Percentiles rank a stretch among this genome's conserved stretches.
These are phyloP conservation scores for Hydrolagus colliei DNA, from an alignment of 2,797 vertebrate species.

Conservation along the genomic window DNA sequence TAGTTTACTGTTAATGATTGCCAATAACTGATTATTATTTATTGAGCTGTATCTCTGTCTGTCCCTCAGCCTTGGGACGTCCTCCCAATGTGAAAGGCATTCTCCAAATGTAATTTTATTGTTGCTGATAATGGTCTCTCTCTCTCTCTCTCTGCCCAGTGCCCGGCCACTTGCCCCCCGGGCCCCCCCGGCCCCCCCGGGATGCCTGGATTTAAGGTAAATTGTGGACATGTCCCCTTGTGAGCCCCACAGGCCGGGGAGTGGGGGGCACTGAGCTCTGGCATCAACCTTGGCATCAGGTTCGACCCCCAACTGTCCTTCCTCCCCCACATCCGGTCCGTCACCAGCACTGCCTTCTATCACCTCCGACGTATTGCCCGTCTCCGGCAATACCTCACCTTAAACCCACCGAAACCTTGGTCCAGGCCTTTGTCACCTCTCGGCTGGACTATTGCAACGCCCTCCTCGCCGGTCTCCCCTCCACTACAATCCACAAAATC, in stretches of 20 bases:
- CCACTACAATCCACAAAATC: too few relatives aligned
- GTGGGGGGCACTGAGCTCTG: background rate
- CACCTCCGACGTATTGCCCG: too few relatives aligned
- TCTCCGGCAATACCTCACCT: too few relatives aligned
- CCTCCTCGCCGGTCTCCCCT: too few relatives aligned
- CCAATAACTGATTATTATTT: background rate
- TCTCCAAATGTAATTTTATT: background rate
- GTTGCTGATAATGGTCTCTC: slow-evolving; percentile 15
- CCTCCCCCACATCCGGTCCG: too few relatives aligned
- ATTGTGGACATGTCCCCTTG: background rate
- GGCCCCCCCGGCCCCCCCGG: slow-evolving; percentile 83
- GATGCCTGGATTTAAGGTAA: slow-evolving; percentile 96
- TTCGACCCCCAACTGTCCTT: too few relatives aligned
- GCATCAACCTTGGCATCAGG: too few relatives aligned
- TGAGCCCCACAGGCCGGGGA: background rate
- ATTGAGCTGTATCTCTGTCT: slow-evolving; percentile 45
- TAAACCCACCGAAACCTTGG: too few relatives aligned
- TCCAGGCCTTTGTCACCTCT: too few relatives aligned
- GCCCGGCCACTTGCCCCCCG: slow-evolving; percentile 83
- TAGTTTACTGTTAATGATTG: background rate
- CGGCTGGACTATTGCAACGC: too few relatives aligned
- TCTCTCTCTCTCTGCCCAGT: slow-evolving; percentile 56
- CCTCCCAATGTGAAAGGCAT: background rate
- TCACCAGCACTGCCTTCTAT: too few relatives aligned
- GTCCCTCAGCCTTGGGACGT: slow-evolving; percentile 42